Evolutionary conservation across 2,797 vertebrate species (phyloP), one percentile per base, ranked within the genome.

Genomic region (Emys orbicularis): DNA sequence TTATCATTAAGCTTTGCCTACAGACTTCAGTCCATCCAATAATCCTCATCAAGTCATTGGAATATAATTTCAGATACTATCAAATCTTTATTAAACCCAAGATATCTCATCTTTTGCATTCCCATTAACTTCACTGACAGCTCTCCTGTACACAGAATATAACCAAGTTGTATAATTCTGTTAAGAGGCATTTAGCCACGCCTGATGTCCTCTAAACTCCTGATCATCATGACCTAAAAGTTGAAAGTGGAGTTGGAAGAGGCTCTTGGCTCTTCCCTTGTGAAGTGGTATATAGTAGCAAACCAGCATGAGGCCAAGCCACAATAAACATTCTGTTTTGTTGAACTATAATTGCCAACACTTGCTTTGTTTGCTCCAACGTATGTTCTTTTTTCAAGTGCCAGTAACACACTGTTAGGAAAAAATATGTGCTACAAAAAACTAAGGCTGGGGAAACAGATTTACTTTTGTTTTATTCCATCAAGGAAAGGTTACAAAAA

Each of bases 391-490:
- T 31, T 72, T 27, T 74, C 25, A 76, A 44, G 41, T 5, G 25
- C 21, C 6, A 74, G 23, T 44, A 29, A 77, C n/a, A 76, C 41
- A 76, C 9, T 41, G 23, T 31, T 47, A 77, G 25, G 74, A 72
- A 37, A 72, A 72, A 72, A 72, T 41, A 72, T 3, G 16, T 65
- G 61, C n/a, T 23, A 72, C 68, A 72, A 23, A 72, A 72, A 72
- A 23, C 18, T 3, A 21, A 72, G n/a, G 21, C 37, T 3, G 1
- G 21, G 65, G 47, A 95, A 92, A 87, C 84, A 18, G 86, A 85
- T 94, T 89, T 79, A 89, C 86, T 1, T 53, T 79, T 83, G 61
- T 90, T 98, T 97, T 97, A 98, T 98, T 98, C 95, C 95, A 96
- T 93, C 90, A 90, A 94, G 94, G 91, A 95, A 94, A 86, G 95